Percentiles rank a stretch among this genome's conserved stretches.
These are phyloP conservation scores for Drosophila borealis DNA, from an alignment of 2,888 invertebrate genomes.

Conservation along the genomic window DNA sequence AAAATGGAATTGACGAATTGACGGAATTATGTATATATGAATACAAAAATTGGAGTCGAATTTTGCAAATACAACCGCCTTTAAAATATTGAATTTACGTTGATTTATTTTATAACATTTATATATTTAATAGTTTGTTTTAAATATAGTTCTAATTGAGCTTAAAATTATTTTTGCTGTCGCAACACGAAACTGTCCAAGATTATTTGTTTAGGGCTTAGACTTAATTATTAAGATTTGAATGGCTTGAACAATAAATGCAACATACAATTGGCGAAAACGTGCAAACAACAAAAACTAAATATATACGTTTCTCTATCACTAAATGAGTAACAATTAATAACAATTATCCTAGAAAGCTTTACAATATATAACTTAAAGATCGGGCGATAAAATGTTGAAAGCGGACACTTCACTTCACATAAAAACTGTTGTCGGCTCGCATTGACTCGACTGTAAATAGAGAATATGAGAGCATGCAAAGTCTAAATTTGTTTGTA, in stretches of 20 bases:
- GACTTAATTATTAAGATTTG: not conserved
- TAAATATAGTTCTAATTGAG: no score
- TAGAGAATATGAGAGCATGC: slow-evolving; percentile 5
- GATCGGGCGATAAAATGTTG: not conserved
- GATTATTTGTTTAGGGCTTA: not conserved
- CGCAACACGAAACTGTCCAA: not conserved
- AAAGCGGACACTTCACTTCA: not conserved
- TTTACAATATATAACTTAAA: not conserved
- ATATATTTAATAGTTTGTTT: no score
- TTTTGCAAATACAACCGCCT: no score
- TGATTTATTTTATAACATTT: no score
- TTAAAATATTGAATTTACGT: no score
- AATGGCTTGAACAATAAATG: not conserved
- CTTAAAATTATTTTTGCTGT: no score
- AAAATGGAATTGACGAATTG: no score
- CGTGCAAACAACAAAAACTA: not conserved
- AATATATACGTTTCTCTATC: not conserved
- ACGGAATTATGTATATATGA: no score
- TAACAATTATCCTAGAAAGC: not conserved
- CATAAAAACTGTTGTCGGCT: not conserved
- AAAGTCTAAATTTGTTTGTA: slow-evolving; percentile 4
- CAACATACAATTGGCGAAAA: not conserved
- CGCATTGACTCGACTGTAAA: slow-evolving; percentile 3
- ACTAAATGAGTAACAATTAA: not conserved
- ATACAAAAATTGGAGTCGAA: no score